Base-by-base conservation (phyloP, 2,113 vertebrate genomes). In the Bothrops jararaca region DNA sequence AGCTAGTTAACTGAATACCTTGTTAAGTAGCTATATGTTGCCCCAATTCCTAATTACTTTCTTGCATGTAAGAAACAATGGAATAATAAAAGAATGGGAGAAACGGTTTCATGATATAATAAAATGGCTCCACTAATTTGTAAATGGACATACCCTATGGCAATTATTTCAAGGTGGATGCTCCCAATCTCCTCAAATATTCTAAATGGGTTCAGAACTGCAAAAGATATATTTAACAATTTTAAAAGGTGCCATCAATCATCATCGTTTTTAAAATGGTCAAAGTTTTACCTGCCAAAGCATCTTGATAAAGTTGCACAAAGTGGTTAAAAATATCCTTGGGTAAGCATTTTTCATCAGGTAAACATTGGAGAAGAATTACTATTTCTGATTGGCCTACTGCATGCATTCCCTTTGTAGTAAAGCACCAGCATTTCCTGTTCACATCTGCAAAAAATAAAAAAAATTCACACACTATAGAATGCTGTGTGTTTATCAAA, bases 371-470 rank as follows among this genome's bases (percentile, higher is more conserved):
- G 4, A 99, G 98, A 95, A 99, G 98, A n/a, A 99, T 97, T 94
- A 99, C 98, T 53, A 99, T 98, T 97, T 99, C 99, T 0, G 99
- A 98, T 95, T 99, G 99, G 88, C 99, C 99, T 90, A 99, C 99
- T 0, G 99, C 99, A 69, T 99, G 99, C 99, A 99, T 99, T 93
- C 99, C 99, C 87, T 99, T 99, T 0, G 99, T 99, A 89, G 98
- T 99, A 96, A 99, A 98, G 92, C 99, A 99, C 99, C 99, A 99
- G 96, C 99, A 99, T 96, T 99, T 99, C 96, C 99, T 98, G 98
- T 99, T 99, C 91, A 99, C 99, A 95, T 99, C 99, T 99, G 97
- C 20, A 95, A 23, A 48, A 5, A 92, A 42, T 94, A 95, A 94
- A 92, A 0, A 2, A 0, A 23, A 56, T 22, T 23, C 23, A 56